These are phyloP conservation scores for Polydrusus tereticollis DNA, from an alignment of 2,888 invertebrate species.

Conservation along the genomic window DNA sequence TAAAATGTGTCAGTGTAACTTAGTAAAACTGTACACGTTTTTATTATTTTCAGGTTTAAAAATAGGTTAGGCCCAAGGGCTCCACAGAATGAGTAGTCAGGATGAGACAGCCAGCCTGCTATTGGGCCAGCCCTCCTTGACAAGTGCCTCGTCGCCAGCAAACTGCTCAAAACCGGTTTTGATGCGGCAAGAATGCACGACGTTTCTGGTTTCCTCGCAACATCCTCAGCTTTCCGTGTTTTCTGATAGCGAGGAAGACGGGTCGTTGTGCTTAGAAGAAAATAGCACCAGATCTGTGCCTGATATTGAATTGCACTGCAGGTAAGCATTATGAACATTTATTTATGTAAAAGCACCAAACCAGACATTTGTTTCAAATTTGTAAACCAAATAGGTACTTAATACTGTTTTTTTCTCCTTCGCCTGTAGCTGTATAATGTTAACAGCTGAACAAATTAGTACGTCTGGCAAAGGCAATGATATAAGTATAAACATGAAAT, in stretches of 20 bases:
- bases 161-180: constrained; percentile 81
- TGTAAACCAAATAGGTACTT: too few relatives aligned
- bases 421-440: too few relatives aligned
- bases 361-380: too few relatives aligned
- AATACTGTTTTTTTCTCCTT: too few relatives aligned
- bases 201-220: constrained; percentile 77
- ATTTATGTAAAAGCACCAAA: too few relatives aligned
- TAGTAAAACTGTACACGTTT: too few relatives aligned
- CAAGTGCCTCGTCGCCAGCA: constrained; percentile 68
- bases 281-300: constrained; percentile 83
- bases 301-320: constrained; percentile 85
- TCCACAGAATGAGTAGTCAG: constrained; percentile 72
- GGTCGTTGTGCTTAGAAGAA: constrained; percentile 75
- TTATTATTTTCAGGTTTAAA: constrained; percentile 46
- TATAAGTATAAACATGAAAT: too few relatives aligned
- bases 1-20: too few relatives aligned
- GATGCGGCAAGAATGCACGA: constrained; percentile 89
- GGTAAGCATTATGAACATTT: too few relatives aligned
- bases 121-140: constrained; percentile 75
- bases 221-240: constrained; percentile 78
- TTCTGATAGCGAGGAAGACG: constrained; percentile 85
- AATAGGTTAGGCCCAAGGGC: constrained; percentile 49
- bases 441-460: too few relatives aligned
- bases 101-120: constrained; percentile 88
- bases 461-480: too few relatives aligned